phyloP scores from a whole-genome alignment of 2,797 vertebrate genomes.

The Antennarius maculatus region DNA sequence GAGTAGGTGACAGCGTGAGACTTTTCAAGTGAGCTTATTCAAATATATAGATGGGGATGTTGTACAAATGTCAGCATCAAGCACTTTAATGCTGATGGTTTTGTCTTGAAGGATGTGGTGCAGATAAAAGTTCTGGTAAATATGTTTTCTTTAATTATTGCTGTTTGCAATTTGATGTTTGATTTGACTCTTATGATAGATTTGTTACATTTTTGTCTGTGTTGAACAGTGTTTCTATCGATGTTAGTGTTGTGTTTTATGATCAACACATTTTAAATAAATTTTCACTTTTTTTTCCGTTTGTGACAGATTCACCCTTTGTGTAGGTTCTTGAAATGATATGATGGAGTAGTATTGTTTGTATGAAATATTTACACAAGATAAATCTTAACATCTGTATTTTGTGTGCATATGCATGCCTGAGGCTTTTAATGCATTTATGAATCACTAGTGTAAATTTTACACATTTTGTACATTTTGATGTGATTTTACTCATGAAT shows the following conservation, averaged over 20 bases:
- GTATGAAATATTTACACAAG: neutral
- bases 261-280: neutral
- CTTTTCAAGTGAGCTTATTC: too few relatives aligned
- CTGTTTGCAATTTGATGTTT: constrained; percentile 27
- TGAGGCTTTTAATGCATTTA: neutral
- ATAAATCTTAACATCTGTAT: neutral
- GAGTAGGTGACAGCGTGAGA: too few relatives aligned
- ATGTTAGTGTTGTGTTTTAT: neutral
- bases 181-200: neutral
- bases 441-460: constrained; percentile 1
- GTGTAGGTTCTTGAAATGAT: constrained; percentile 6
- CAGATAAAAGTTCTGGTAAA: constrained; percentile 72
- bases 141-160: constrained; percentile 34
- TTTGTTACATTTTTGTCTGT: constrained; percentile 8
- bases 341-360: constrained; percentile 25
- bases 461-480: constrained; percentile 8
- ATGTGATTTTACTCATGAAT: constrained; percentile 22
- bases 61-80: neutral
- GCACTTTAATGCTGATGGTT: constrained; percentile 34
- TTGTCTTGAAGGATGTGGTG: constrained; percentile 72
- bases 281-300: constrained; percentile 15
- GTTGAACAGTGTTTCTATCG: constrained; percentile 4
- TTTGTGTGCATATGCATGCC: constrained; percentile 42
- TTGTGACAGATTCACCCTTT: neutral
- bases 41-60: neutral